Percentiles rank a stretch among this genome's conserved stretches.
phyloP scores from a whole-genome alignment of 2,888 invertebrate species.

The Biston stratarius region DNA sequence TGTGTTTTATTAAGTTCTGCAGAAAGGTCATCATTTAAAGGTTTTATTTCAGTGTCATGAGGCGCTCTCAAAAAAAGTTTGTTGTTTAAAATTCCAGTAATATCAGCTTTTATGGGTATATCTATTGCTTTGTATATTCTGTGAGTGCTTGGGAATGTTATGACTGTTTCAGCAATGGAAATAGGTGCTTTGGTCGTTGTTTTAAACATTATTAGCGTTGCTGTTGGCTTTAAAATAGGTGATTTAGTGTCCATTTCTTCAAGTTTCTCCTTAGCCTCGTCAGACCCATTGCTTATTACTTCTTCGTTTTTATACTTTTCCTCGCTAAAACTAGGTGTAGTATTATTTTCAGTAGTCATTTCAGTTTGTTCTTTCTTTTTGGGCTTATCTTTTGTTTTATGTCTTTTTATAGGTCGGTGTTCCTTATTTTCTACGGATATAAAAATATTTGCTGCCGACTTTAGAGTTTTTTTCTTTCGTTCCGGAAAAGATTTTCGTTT shows the following conservation, averaged over 20 bases:
- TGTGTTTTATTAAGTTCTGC: neutral
- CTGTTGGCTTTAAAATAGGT: neutral
- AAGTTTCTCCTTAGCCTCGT: neutral
- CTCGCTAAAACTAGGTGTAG: neutral
- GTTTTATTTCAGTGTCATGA: neutral
- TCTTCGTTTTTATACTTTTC: neutral
- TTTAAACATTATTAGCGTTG: neutral
- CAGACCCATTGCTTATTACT: neutral
- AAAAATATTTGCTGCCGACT: neutral
- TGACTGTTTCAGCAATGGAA: neutral
- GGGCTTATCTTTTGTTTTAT: neutral
- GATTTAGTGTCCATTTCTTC: too few species aligned
- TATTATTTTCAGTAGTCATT: neutral
- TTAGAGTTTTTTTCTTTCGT: neutral
- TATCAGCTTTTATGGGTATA: neutral
- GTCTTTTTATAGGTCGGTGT: neutral
- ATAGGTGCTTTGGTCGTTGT: neutral
- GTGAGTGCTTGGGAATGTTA: neutral
- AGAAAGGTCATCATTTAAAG: neutral
- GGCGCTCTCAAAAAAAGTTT: neutral
- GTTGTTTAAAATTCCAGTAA: neutral
- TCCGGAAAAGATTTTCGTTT: neutral
- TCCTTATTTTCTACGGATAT: constrained; percentile 7
- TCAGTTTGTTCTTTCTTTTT: neutral
- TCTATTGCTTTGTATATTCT: neutral